Base-by-base conservation (phyloP, 2,797 vertebrate genomes). In the Danio tinwini region DNA sequence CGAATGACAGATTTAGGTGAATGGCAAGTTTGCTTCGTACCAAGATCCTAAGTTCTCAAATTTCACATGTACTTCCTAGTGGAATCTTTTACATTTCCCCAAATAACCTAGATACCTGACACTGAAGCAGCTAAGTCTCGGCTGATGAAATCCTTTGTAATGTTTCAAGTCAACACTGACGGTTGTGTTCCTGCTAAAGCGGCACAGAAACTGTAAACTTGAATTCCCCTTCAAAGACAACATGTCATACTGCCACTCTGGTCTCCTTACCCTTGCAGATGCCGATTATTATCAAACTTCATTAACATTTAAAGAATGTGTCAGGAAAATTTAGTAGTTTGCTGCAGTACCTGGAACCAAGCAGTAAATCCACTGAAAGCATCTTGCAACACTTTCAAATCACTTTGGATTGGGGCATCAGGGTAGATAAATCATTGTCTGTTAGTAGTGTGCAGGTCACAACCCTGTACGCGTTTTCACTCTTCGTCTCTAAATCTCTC, bases 231-330 rank as follows among this genome's bases (percentile, higher is more conserved):
- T 82, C 52, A 78, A 78, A 50, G 19, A 17, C 37, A 37, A 4
- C 16, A 67, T 47, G 39, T 37, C 17, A 56, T 55, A 21, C 50
- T 37, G 10, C 14, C 6, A 14, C 9, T 52, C 21, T 29, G 1
- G 61, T 59, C 16, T n/a, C n/a, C 19, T 4, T 8, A 69, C 14
- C 74, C 56, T 19, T 42, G 7, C 42, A 62, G 47, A 14, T 37
- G 49, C 44, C 39, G 45, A 21, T 63, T 63, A 44, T 76, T 19
- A 13, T 6, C 44, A 19, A 40, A 37, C 37, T 61, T 62, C 7
- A 82, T 83, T 83, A 83, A 42, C 75, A 83, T 81, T 78, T 83
- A 71, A 83, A 81, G 58, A 74, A 78, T 73, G 53, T 78, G 70
- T 55, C 65, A 81, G 37, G 47, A 39, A 72, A 78, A 76, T 72